A percentile compares a stretch with the other conserved stretches of the same genome.
phyloP scores from a whole-genome alignment of 2,888 invertebrate species.

The Nymphalis polychloros region DNA sequence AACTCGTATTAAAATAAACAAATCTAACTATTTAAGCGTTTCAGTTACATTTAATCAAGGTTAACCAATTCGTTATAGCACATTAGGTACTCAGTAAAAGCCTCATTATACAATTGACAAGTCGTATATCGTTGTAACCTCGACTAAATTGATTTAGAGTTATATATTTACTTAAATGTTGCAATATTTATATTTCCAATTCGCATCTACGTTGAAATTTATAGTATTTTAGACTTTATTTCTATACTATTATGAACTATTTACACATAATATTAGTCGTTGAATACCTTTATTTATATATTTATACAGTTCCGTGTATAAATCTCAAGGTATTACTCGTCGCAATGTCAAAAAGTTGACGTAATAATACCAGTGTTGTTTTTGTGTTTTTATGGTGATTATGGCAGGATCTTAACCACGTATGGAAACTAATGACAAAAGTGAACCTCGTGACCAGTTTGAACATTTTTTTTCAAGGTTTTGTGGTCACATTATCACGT shows the following conservation, averaged over 20 bases:
- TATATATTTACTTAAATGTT: constrained; percentile 12
- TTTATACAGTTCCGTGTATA: constrained; percentile 24
- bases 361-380: constrained; percentile 30
- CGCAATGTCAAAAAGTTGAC: constrained; percentile 37
- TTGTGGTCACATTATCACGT: constrained; percentile 3
- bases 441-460: constrained; percentile 27
- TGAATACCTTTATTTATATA: neutral
- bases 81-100: neutral
- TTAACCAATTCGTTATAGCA: neutral
- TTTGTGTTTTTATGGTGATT: constrained; percentile 19
- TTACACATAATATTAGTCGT: neutral
- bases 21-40: neutral
- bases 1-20: neutral
- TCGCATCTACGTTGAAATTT: neutral
- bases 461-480: constrained; percentile 24
- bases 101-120: constrained; percentile 13
- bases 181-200: constrained; percentile 19
- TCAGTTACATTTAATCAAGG: constrained; percentile 2
- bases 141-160: constrained; percentile 9
- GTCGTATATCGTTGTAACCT: constrained; percentile 14
- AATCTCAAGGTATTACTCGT: constrained; percentile 29
- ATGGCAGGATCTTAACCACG: neutral
- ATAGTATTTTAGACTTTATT: neutral
- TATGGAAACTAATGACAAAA: constrained; percentile 31
- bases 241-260: neutral